Evolutionary conservation across 2,888 invertebrate species (phyloP).

Genomic region (Trichacis sp.): DNA sequence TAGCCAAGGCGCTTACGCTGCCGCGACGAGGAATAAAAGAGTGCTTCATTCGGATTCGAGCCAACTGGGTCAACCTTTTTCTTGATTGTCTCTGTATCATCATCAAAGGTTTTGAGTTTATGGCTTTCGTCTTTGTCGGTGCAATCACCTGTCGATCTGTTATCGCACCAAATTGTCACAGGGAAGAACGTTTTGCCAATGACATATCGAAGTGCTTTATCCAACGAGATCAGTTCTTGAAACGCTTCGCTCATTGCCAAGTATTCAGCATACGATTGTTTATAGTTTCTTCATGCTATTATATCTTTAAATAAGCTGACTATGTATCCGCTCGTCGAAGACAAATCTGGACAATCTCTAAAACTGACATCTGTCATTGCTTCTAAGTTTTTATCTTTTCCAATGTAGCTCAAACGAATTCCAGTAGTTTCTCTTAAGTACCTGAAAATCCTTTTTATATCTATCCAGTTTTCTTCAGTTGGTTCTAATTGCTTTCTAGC

Average conservation of each 20-base stretch:
- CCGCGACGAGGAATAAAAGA: no score
- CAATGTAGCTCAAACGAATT: constrained; percentile 19
- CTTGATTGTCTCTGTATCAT: no score
- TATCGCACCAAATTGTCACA: no score
- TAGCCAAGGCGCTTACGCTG: no score
- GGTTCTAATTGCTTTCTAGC: constrained; percentile 27
- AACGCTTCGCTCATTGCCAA: constrained; percentile 39
- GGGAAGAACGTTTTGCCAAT: no score
- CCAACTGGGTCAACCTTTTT: no score
- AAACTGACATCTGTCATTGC: constrained; percentile 45
- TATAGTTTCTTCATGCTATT: constrained; percentile 41
- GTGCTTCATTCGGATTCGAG: no score
- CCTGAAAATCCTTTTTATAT: constrained; percentile 35
- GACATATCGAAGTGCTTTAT: constrained; percentile 12
- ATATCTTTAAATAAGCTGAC: constrained; percentile 35
- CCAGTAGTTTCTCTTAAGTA: constrained; percentile 18
- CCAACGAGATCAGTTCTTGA: constrained; percentile 39
- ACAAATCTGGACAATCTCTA: constrained; percentile 23
- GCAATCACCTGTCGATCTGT: no score
- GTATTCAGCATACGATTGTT: constrained; percentile 25
- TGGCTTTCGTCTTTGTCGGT: no score
- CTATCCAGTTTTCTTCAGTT: constrained; percentile 16
- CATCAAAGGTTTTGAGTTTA: no score
- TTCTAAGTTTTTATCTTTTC: constrained; percentile 26
- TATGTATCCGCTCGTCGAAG: constrained; percentile 22